These are phyloP conservation scores for Agriopis marginaria DNA, from an alignment of 2,888 invertebrate species.

Conservation along the genomic window DNA sequence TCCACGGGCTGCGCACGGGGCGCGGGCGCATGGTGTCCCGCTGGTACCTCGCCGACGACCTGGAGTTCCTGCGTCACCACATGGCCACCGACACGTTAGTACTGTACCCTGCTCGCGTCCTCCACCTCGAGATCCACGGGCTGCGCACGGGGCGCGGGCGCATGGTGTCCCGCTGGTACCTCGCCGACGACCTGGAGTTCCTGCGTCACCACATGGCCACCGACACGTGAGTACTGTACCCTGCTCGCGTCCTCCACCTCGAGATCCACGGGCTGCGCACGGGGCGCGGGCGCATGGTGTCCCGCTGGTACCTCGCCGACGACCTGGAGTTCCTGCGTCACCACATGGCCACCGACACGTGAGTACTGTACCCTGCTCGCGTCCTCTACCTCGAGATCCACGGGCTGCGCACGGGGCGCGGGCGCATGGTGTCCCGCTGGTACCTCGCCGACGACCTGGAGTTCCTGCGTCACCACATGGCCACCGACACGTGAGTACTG, in stretches of 20 bases:
- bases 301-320: conserved; percentile 80
- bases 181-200: conserved; percentile 80
- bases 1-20: conserved; percentile 66
- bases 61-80: conserved; percentile 77
- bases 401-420: conserved; percentile 64
- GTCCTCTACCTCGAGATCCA: conserved; percentile 81
- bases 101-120: conserved; percentile 63
- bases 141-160: conserved; percentile 66
- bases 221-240: conserved; percentile 65
- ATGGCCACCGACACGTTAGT: conserved; percentile 81
- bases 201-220: conserved; percentile 82
- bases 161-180: conserved; percentile 78
- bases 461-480: conserved; percentile 81
- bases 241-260: conserved; percentile 77
- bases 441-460: conserved; percentile 81
- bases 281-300: conserved; percentile 70
- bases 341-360: conserved; percentile 83
- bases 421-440: conserved; percentile 77
- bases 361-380: conserved; percentile 57
- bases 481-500: conserved; percentile 72
- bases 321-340: conserved; percentile 78
- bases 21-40: conserved; percentile 74
- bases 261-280: conserved; percentile 73
- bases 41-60: conserved; percentile 82
- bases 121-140: conserved; percentile 80